Evolutionary conservation across 2,113 vertebrate genomes (phyloP), one percentile per base, ranked within the genome.

Genomic region (Actinemys pallida): DNA sequence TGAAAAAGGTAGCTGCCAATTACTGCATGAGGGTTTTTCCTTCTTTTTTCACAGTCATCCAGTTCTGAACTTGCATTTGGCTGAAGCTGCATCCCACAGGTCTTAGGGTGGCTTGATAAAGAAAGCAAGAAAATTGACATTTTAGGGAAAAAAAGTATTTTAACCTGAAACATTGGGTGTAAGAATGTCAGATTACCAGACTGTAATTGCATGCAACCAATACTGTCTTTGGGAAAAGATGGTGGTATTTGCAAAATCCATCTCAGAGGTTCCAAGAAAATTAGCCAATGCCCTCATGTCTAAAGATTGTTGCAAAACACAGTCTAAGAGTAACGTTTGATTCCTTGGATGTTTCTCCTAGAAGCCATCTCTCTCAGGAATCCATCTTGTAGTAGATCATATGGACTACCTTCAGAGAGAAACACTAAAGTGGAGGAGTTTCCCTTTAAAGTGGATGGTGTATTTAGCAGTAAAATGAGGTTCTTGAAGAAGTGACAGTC

Each of bases 131-230:
- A 78, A 95, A 76, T 56, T 52, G 11, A 29, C 69, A 80, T 56
- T 93, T 93, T 39, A n/a, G 39, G 87, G 42, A 88, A 88, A 89
- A 62, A 94, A 85, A 49, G 4, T 88, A 10, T 95, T 94, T 95
- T 87, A 75, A 22, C 92, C 57, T 92, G 49, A n/a, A 84, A 0
- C 92, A n/a, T 35, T 90, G 16, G 85, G 62, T 14, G 19, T 65
- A 84, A 53, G 31, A 83, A 39, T 86, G 39, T 72, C 45, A 86
- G 52, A 83, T 91, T 72, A 84, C 42, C 88, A 79, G 49, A 49
- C 42, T 86, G 8, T 76, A 88, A 53, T 88, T 88, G 62, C 72
- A 39, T 80, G 17, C 47, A 91, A 45, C 81, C 83, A 78, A 24
- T 79, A 59, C 52, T 5, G 8, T 89, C 47, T 89, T 94, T 87